These are phyloP conservation scores for Takifugu bimaculatus DNA, from an alignment of 2,113 vertebrate species.

Conservation along the genomic window DNA sequence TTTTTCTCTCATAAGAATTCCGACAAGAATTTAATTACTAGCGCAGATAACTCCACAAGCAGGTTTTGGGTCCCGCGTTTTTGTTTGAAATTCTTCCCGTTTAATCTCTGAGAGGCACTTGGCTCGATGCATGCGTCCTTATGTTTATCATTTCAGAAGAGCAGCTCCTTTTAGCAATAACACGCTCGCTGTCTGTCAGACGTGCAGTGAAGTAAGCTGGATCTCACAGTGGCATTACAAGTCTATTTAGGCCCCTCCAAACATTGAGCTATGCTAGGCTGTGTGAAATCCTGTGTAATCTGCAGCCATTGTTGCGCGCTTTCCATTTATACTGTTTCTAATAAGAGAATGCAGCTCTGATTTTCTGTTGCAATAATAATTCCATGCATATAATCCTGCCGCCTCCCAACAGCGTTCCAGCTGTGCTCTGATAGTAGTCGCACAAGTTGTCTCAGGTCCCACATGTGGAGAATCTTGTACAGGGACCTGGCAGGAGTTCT, in stretches of 20 bases:
- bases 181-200: slow-evolving; percentile 33
- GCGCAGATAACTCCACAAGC: slow-evolving; percentile 1
- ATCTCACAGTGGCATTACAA: slow-evolving; percentile 41
- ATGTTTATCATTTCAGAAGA: slow-evolving; percentile 2
- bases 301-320: slow-evolving; percentile 42
- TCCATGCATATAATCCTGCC: slow-evolving; percentile 19
- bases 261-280: slow-evolving; percentile 37
- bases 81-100: slow-evolving; percentile 4
- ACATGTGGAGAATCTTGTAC: no score
- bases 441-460: background rate
- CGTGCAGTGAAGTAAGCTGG: slow-evolving; percentile 22
- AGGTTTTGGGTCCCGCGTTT: background rate
- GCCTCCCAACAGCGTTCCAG: slow-evolving; percentile 10
- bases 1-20: slow-evolving; percentile 26
- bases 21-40: slow-evolving; percentile 29
- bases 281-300: slow-evolving; percentile 66
- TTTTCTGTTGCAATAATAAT: slow-evolving; percentile 28
- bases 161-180: slow-evolving; percentile 34
- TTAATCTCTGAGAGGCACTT: slow-evolving; percentile 12
- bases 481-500: no score
- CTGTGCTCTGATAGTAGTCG: background rate
- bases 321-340: slow-evolving; percentile 32
- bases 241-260: slow-evolving; percentile 28
- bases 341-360: slow-evolving; percentile 37
- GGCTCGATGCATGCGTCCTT: slow-evolving; percentile 2